Evolutionary conservation across 2,797 vertebrate genomes (phyloP), one percentile per base, ranked within the genome.

Genomic region (Syngnathus rostellatus): DNA sequence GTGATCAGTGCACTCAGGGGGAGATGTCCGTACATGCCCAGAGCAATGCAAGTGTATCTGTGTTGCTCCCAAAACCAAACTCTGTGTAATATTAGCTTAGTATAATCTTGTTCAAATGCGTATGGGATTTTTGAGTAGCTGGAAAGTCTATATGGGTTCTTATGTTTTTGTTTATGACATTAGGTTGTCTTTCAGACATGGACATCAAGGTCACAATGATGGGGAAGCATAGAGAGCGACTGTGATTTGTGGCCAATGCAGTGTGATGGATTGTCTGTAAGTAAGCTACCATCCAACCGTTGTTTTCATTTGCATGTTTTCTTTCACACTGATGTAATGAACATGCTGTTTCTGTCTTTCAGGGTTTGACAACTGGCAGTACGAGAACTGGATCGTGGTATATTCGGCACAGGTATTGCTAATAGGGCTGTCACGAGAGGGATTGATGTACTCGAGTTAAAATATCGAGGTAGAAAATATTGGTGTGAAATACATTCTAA

Each of bases 151-250:
- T 39, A 19, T 4, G 31, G 31, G 31, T 31, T 31, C 31, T 31
- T 31, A 31, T 19, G 46, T 76, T 86, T 85, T 72, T 85, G 80
- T 79, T 82, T 76, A 77, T 86, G 79, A 85, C 81, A 72, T 79
- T 64, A 86, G 83, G 67, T 72, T 84, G 76, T 88, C 76, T 86
- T 84, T 87, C 82, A 89, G 91, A 90, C 79, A 66, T 72, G 57
- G 86, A 89, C 89, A 85, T 81, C 86, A 88, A 87, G 81, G 85
- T 88, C 84, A 82, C 77, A 77, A 68, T 80, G 75, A 89, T 89
- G 90, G 86, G 81, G 74, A 84, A 82, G 75, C 86, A 77, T 79
- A 88, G 87, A 85, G 85, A 83, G 83, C 84, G 79, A 61, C 77
- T 70, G 62, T 76, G 70, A 71, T 76, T 68, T 54, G 60, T 71